Evolutionary conservation across 2,113 vertebrate genomes (phyloP).

Genomic region (Myrmecobius fasciatus): DNA sequence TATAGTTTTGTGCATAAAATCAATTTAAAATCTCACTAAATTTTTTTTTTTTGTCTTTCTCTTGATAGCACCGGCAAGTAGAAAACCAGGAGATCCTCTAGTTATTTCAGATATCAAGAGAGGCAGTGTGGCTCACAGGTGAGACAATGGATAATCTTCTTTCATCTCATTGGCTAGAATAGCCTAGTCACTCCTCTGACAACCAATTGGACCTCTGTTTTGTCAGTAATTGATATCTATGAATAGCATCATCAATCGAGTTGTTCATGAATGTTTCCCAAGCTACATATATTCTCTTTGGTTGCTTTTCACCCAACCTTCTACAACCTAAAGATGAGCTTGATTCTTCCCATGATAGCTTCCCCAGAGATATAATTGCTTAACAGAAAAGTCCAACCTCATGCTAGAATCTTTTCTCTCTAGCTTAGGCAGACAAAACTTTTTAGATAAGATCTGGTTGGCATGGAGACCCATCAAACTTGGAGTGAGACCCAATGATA

Average conservation of each 20-base stretch:
- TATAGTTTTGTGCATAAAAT: not conserved
- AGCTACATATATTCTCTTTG: not conserved
- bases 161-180: not conserved
- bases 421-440: not conserved
- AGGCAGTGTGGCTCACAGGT: conserved; percentile 99
- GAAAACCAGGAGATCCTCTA: conserved; percentile 95
- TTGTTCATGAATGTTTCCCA: not conserved
- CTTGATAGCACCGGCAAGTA: conserved; percentile 94
- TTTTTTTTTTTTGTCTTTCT: conserved; percentile 54
- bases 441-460: not conserved
- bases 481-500: not conserved
- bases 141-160: conserved; percentile 58
- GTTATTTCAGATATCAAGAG: conserved; percentile 99
- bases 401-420: not conserved
- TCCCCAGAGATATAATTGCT: not conserved
- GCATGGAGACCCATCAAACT: not conserved
- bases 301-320: not conserved
- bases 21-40: conserved; percentile 28
- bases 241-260: not conserved
- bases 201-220: not conserved
- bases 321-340: conserved; percentile 1
- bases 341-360: not conserved
- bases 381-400: not conserved
- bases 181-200: not conserved
- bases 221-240: not conserved